Evolutionary conservation across 2,797 vertebrate species (phyloP), one percentile per base, ranked within the genome.

Genomic region (Ctenosaura bakeri): DNA sequence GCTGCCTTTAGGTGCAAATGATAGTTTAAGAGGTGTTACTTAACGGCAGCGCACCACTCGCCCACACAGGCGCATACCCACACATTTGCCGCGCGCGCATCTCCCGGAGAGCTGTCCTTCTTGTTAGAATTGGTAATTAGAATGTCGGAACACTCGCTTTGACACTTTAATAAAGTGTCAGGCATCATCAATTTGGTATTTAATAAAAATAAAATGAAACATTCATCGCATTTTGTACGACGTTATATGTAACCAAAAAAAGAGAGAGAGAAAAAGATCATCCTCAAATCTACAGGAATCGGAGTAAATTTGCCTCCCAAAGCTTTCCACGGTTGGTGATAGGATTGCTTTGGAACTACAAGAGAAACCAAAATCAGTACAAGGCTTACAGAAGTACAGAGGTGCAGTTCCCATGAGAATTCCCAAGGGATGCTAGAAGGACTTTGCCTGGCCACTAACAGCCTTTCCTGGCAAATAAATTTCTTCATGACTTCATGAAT

Each of bases 21-120:
- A 98, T 97, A 96, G 98, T 98, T 98, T 99, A 99, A 99, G 99
- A 98, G 98, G 98, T 99, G 98, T 99, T 98, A 98, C 98, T 98
- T 98, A 98, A 97, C 96, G 88, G 97, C 97, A 97, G 95, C 91
- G 76, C 95, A 96, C 97, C 20, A 7, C 97, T 97, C 95, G 94
- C 97, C 97, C 97, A 97, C 94, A 95, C 96, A 96, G 95, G 96
- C 93, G 6, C 54, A 16, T 14, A 95, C 92, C 97, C 94, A 96
- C 96, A 96, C 96, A 96, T 94, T 24, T 95, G 93, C 90, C 94
- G 96, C 90, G 96, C 89, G 85, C 94, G 86, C 94, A 76, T 94
- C 97, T 95, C 96, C 95, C 84, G 92, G 95, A 94, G 97, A 97
- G 95, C 95, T 97, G 95, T 96, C 97, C 94, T 96, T 96, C 97